Evolutionary conservation across 2,888 invertebrate genomes (phyloP).

Genomic region (Andrena chrysosceles): DNA sequence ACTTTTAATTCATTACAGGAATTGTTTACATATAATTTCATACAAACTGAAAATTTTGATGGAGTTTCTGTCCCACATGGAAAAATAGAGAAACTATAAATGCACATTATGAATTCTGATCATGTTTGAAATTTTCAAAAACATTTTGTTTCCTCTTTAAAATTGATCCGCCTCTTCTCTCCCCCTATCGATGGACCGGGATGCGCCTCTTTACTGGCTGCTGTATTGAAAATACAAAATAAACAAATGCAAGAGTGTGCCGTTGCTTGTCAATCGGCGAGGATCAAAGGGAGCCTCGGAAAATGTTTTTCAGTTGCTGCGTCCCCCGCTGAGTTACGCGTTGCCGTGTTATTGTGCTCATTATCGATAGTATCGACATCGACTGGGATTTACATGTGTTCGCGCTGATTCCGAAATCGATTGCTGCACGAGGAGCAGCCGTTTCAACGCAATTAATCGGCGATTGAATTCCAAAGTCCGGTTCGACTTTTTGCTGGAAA

Average conservation of each 20-base stretch:
- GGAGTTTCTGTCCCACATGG: neutral
- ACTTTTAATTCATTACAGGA: neutral
- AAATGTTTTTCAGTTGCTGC: constrained; percentile 46
- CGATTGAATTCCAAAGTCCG: constrained; percentile 35
- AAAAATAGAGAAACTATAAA: neutral
- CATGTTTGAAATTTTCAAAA: neutral
- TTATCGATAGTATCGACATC: constrained; percentile 58
- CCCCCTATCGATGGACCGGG: neutral
- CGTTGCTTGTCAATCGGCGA: neutral
- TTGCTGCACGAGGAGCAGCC: constrained; percentile 27
- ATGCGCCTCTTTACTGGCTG: constrained; percentile 19
- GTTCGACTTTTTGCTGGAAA: neutral
- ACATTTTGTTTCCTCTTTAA: neutral
- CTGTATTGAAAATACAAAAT: constrained; percentile 37
- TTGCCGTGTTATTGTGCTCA: constrained; percentile 45
- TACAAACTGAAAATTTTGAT: neutral
- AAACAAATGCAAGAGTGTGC: constrained; percentile 37
- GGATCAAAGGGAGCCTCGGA: constrained; percentile 43
- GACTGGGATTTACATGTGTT: constrained; percentile 62
- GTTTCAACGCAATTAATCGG: constrained; percentile 50
- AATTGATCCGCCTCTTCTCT: constrained; percentile 2
- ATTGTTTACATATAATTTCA: constrained; percentile 1
- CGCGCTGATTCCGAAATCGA: constrained; percentile 55
- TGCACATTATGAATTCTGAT: neutral
- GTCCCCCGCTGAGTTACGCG: neutral